A percentile compares a stretch with the other conserved stretches of the same genome.
Conservation (phyloP, 2,888 invertebrate genomes). For the Eulithis testata region DNA sequence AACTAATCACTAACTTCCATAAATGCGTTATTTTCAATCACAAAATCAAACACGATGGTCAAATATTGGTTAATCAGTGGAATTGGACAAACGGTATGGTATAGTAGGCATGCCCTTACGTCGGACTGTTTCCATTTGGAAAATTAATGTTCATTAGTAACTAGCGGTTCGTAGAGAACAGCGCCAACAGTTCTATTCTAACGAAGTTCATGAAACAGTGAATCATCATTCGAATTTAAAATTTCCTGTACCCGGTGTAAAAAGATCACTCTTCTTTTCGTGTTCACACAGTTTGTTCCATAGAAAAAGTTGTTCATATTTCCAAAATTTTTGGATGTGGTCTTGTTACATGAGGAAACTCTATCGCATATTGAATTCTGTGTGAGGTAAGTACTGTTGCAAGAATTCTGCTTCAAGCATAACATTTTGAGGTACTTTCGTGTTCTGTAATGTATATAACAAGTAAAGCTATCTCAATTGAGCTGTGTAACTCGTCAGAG, state of each 20-base stretch:
- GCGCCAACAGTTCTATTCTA: background rate
- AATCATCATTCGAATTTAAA: background rate
- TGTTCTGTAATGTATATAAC: no score
- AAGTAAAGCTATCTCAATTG: no score
- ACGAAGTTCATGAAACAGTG: background rate
- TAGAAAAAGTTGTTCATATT: no score
- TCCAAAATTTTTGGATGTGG: no score
- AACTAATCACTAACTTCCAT: slow-evolving; percentile 16
- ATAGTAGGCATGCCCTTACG: slow-evolving; percentile 44
- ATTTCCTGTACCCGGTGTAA: background rate
- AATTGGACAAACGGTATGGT: slow-evolving; percentile 43
- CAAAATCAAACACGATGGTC: slow-evolving; percentile 41
- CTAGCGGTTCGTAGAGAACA: slow-evolving; percentile 8
- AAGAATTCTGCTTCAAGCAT: no score
- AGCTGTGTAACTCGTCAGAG: slow-evolving; percentile 32
- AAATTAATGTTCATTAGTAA: slow-evolving; percentile 58
- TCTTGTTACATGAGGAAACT: no score
- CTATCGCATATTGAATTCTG: no score
- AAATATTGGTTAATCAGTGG: slow-evolving; percentile 56
- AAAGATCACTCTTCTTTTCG: no score
- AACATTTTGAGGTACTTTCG: no score
- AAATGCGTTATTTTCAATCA: slow-evolving; percentile 35
- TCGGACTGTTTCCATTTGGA: slow-evolving; percentile 55
- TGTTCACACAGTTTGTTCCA: no score
- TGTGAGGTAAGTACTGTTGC: no score